A percentile compares a stretch with the other conserved stretches of the same genome.
These are phyloP conservation scores for Micoletzkya japonica DNA, from an alignment of 2,888 invertebrate species.

Conservation along the genomic window DNA sequence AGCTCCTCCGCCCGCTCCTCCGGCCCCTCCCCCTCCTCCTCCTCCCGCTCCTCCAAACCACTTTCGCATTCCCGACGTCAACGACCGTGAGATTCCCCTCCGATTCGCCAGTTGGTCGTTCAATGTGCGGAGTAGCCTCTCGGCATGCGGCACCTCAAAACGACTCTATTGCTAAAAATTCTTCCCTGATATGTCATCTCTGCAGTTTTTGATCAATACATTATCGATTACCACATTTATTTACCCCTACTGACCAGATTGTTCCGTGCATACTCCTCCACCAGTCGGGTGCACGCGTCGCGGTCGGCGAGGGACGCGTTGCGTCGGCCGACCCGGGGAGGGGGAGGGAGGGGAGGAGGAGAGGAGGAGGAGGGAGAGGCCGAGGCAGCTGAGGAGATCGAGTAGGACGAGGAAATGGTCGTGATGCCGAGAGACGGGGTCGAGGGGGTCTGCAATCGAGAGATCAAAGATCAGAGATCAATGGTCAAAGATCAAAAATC, in stretches of 20 bases:
- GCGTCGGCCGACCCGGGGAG: neutral
- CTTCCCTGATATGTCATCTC: neutral
- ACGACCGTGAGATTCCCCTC: slow-evolving; percentile 33
- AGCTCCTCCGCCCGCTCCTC: slow-evolving; percentile 4
- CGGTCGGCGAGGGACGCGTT: slow-evolving; percentile 6
- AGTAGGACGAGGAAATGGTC: slow-evolving; percentile 34
- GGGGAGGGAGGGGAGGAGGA: slow-evolving; percentile 1
- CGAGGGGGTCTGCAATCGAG: neutral
- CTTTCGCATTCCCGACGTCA: slow-evolving; percentile 37
- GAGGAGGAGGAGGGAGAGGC: slow-evolving; percentile 16
- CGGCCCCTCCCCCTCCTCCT: neutral
- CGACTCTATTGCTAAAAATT: slow-evolving; percentile 8
- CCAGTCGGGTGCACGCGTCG: slow-evolving; percentile 4
- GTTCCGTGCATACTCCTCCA: slow-evolving; percentile 15
- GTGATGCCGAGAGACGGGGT: slow-evolving; percentile 28
- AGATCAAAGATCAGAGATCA: neutral
- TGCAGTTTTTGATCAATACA: neutral
- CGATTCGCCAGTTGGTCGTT: slow-evolving; percentile 74
- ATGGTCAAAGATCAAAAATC: neutral
- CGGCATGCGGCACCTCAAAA: slow-evolving; percentile 79
- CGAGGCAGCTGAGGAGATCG: slow-evolving; percentile 22
- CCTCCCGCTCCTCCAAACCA: slow-evolving; percentile 34
- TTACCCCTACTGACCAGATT: slow-evolving; percentile 12
- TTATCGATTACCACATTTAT: neutral
- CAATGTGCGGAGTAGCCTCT: slow-evolving; percentile 78